Percentiles rank a stretch among this genome's conserved stretches.
phyloP scores from a whole-genome alignment of 1,140 invertebrate species.

The Psilanteris sp. region DNA sequence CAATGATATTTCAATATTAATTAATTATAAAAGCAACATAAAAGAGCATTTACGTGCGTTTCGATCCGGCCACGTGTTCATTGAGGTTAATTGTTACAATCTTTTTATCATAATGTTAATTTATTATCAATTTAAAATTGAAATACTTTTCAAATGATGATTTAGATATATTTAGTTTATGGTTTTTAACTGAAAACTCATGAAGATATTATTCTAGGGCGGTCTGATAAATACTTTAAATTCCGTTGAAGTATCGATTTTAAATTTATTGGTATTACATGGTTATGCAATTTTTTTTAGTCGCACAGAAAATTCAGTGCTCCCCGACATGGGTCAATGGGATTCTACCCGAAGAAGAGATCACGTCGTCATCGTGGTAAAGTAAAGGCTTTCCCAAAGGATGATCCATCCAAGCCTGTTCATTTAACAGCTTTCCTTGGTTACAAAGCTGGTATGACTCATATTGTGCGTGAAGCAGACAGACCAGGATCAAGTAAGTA shows the following conservation, averaged over 20 bases:
- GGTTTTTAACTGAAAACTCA: conserved; percentile 69
- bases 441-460: conserved; percentile 99
- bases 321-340: conserved; percentile 99
- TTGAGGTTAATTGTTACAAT: background rate
- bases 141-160: conserved; percentile 56
- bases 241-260: background rate
- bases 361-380: conserved; percentile 97
- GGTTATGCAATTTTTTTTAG: conserved; percentile 88
- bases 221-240: conserved; percentile 60
- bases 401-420: conserved; percentile 97
- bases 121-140: background rate
- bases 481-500: conserved; percentile 98
- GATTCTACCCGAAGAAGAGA: conserved; percentile 99
- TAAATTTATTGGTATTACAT: conserved; percentile 5
- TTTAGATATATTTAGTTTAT: conserved; percentile 70
- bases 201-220: conserved; percentile 72
- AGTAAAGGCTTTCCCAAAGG: conserved; percentile 99
- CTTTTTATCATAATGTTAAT: background rate
- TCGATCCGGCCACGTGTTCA: too few species aligned
- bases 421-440: conserved; percentile 98
- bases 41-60: too few species aligned
- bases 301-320: conserved; percentile 99
- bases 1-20: too few species aligned
- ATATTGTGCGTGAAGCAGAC: conserved; percentile 99
- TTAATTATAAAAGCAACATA: too few species aligned